Evolutionary conservation across 2,888 invertebrate genomes (phyloP), one percentile per base, ranked within the genome.

Genomic region (Netelia melanura): DNA sequence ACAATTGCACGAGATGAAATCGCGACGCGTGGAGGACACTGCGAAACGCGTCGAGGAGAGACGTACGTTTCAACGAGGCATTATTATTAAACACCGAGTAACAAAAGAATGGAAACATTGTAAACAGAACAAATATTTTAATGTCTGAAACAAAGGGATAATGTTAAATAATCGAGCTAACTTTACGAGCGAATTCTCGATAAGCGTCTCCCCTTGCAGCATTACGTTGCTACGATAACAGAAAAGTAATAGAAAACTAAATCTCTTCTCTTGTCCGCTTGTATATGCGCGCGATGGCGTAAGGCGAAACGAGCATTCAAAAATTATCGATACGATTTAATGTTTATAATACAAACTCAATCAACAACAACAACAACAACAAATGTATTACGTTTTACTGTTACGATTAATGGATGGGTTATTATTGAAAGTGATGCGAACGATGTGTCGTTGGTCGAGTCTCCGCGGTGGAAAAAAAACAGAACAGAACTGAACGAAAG

Each of bases 291-390:
- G 3, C 30, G 30, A 30, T 5, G 21, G 30, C 30, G 30, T 30
- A 30, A 5, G 61, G 68, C 11, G 17, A 11, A 61, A 44, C 44
- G 52, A 58, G 72, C 77, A 64, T 77, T 77, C 64, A 23, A 79
- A 81, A 81, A 65, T 79, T 61, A 78, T 71, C 70, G 70, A 78
- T 81, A 81, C 43, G 30, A 65, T 81, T 81, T 75, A 70, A 79
- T 75, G 65, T 85, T 81, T 64, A 81, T 52, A 74, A 68, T 62
- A 80, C n/a, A 54, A n/a, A 38, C 38, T 38, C 38, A 38, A 38
- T 38, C 38, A 48, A 48, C 48, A 48, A 48, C 21, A 48, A 11
- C 48, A 48, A 48, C 10, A 48, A 48, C 3, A 14, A 84, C 77
- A 65, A 81, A 68, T 81, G 75, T 65, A 64, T 79, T 79, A 81